Conservation (phyloP, 2,888 invertebrate species). For the Lochmaea crataegi region DNA sequence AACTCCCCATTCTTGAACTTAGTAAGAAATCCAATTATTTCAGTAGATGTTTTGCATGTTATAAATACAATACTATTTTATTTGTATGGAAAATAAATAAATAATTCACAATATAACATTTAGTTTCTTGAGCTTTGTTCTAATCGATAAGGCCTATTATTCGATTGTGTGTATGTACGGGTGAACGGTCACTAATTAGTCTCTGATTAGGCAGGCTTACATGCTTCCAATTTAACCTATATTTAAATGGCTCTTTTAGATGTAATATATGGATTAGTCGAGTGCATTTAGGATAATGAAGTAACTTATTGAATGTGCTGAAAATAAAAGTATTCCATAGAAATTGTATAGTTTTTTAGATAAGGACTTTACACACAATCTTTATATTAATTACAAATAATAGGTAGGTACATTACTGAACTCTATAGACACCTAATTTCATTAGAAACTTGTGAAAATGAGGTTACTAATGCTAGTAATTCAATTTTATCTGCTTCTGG, state of each 20-base stretch:
- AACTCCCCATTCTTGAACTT: neutral
- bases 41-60: neutral
- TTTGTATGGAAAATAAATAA: too few species aligned
- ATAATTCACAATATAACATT: too few species aligned
- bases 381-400: too few species aligned
- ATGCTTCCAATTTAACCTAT: neutral
- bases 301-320: too few species aligned
- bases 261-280: neutral
- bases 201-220: neutral
- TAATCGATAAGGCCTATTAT: neutral
- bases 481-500: too few species aligned
- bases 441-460: too few species aligned
- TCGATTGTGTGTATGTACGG: neutral
- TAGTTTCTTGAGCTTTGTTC: neutral
- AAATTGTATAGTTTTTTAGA: neutral
- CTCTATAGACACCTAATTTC: too few species aligned
- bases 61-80: neutral
- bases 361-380: neutral
- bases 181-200: neutral
- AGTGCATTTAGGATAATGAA: neutral
- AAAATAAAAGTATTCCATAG: neutral
- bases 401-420: too few species aligned
- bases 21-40: neutral
- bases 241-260: neutral
- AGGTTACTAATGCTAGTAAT: too few species aligned